phyloP scores from a whole-genome alignment of 2,888 invertebrate genomes.

The Oscheius onirici region DNA sequence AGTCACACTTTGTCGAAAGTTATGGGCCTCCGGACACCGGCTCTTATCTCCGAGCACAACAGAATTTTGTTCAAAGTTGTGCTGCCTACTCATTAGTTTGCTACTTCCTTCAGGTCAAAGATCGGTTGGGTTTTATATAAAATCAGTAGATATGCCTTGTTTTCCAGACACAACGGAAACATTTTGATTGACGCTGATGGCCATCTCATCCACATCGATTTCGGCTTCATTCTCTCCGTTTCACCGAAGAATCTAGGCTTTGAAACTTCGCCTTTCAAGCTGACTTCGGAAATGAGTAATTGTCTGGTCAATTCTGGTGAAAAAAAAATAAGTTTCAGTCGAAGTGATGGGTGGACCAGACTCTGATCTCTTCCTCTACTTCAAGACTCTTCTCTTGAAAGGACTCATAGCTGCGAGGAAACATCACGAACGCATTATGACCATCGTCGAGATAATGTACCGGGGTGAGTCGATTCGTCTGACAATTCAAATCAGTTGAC shows the following conservation, averaged over 20 bases:
- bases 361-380: constrained; percentile 96
- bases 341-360: constrained; percentile 90
- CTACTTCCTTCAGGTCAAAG: constrained; percentile 96
- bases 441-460: constrained; percentile 95
- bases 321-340: constrained; percentile 36
- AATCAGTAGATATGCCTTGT: no score
- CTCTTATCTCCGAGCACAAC: constrained; percentile 79
- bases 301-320: background rate
- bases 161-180: constrained; percentile 93
- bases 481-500: no score
- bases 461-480: constrained; percentile 76
- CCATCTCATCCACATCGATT: constrained; percentile 98
- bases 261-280: constrained; percentile 87
- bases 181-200: constrained; percentile 95
- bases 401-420: constrained; percentile 95
- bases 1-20: constrained; percentile 26
- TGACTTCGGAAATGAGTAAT: constrained; percentile 77
- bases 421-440: constrained; percentile 95
- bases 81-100: constrained; percentile 97
- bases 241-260: constrained; percentile 96
- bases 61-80: constrained; percentile 96
- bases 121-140: constrained; percentile 80
- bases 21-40: constrained; percentile 25
- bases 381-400: constrained; percentile 90
- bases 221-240: constrained; percentile 96